A percentile compares a stretch with the other conserved stretches of the same genome.
Evolutionary conservation across 2,888 invertebrate genomes (phyloP).

Genomic region (Zygaena filipendulae): DNA sequence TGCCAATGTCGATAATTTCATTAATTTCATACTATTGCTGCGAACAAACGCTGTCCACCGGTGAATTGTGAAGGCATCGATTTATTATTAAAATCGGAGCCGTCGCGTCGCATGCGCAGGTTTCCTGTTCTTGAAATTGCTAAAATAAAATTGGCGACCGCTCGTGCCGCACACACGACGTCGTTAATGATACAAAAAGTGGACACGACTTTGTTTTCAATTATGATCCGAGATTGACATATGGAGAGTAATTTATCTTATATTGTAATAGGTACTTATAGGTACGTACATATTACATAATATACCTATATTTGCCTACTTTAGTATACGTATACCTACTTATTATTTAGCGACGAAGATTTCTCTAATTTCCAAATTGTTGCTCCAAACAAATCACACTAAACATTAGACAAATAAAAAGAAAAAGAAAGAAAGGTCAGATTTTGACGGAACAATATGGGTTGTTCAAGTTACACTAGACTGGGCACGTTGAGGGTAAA

Average conservation of each 20-base stretch:
- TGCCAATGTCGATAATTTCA: conserved; percentile 54
- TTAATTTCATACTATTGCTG: conserved; percentile 41
- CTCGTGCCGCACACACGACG: conserved; percentile 45
- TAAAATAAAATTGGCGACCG: conserved; percentile 54
- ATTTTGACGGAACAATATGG: too few relatives aligned
- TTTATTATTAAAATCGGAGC: conserved; percentile 66
- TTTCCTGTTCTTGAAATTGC: conserved; percentile 57
- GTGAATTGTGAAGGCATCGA: conserved; percentile 50
- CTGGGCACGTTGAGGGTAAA: too few relatives aligned
- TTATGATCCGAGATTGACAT: conserved; percentile 45
- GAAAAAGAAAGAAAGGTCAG: too few relatives aligned
- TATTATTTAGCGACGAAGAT: too few relatives aligned
- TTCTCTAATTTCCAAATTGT: too few relatives aligned
- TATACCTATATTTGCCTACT: too few relatives aligned
- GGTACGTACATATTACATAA: not conserved
- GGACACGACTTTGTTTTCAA: conserved; percentile 44
- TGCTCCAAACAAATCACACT: too few relatives aligned
- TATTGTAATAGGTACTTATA: conserved; percentile 6
- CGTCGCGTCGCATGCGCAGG: conserved; percentile 44
- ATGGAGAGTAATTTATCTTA: conserved; percentile 34
- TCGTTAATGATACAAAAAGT: conserved; percentile 50
- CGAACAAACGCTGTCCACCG: conserved; percentile 38
- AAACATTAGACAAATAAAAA: too few relatives aligned
- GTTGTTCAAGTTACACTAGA: too few relatives aligned
- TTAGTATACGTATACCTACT: too few relatives aligned